Conservation (phyloP, 1,140 invertebrate genomes). For the Heliothis virescens region DNA sequence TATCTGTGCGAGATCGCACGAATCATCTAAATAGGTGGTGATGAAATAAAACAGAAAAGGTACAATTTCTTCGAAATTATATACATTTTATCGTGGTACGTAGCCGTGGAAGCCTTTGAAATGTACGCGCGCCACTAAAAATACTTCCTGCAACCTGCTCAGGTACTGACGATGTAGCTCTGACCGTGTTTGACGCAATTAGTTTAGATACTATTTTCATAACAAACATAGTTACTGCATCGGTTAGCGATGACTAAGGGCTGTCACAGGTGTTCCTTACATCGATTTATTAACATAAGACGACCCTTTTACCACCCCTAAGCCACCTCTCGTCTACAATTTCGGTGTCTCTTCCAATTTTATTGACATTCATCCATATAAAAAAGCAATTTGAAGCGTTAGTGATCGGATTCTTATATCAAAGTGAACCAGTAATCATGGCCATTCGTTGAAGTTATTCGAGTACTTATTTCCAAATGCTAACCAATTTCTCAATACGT, state of each 20-base stretch:
- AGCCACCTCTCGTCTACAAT: no score
- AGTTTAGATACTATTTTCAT: slow-evolving; percentile 24
- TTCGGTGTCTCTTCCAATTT: no score
- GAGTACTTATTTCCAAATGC: slow-evolving; percentile 16
- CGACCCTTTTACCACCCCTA: no score
- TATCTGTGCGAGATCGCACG: not conserved
- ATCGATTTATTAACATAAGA: no score
- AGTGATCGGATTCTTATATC: not conserved
- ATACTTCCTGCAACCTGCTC: slow-evolving; percentile 47
- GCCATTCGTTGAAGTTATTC: not conserved
- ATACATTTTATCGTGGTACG: not conserved
- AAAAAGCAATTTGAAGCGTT: no score
- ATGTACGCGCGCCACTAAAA: slow-evolving; percentile 55
- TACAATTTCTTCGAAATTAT: slow-evolving; percentile 31
- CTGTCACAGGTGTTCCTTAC: no score
- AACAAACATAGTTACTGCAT: not conserved
- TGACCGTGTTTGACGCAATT: slow-evolving; percentile 27
- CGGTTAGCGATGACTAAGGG: not conserved
- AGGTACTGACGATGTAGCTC: slow-evolving; percentile 14
- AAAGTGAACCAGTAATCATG: not conserved
- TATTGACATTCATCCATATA: no score
- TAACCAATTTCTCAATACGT: slow-evolving; percentile 25
- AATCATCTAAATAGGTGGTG: not conserved
- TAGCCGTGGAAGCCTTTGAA: slow-evolving; percentile 56
- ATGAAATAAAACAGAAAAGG: slow-evolving; percentile 9